These are phyloP conservation scores for Pterostichus niger DNA, from an alignment of 2,888 invertebrate genomes.

Conservation along the genomic window DNA sequence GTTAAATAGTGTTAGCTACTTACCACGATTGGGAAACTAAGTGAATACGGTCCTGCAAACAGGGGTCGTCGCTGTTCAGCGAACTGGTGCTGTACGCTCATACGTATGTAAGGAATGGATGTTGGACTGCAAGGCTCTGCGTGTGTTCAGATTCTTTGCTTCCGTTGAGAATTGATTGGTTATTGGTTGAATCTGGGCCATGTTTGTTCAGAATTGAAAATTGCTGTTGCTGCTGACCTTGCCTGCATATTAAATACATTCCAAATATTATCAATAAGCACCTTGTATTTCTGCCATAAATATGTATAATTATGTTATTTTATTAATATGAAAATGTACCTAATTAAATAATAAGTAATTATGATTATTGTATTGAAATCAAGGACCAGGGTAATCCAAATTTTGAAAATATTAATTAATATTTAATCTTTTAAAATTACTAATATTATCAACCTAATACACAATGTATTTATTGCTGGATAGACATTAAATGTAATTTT, in stretches of 20 bases:
- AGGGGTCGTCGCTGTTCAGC: constrained; percentile 33
- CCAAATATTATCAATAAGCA: not conserved
- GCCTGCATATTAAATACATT: not conserved
- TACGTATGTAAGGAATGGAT: constrained; percentile 62
- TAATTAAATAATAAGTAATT: too few species aligned
- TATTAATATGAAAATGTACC: too few species aligned
- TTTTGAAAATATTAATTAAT: too few species aligned
- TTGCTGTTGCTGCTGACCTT: constrained; percentile 41
- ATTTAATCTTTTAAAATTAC: not conserved
- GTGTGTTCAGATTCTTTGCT: constrained; percentile 62
- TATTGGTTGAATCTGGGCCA: constrained; percentile 60
- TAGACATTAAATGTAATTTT: not conserved
- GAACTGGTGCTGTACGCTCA: constrained; percentile 38
- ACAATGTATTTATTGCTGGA: not conserved
- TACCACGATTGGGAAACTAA: too few species aligned
- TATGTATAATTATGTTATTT: too few species aligned
- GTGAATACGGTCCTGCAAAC: constrained; percentile 25
- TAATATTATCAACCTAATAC: too few species aligned
- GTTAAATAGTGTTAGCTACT: too few species aligned
- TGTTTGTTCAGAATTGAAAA: constrained; percentile 58
- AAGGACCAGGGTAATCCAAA: too few species aligned
- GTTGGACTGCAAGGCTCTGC: constrained; percentile 38
- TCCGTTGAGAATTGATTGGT: constrained; percentile 63
- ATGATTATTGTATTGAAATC: too few species aligned
- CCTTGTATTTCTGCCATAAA: too few species aligned